These are phyloP conservation scores for Drosophila atripex DNA, from an alignment of 2,888 invertebrate genomes.

Conservation along the genomic window DNA sequence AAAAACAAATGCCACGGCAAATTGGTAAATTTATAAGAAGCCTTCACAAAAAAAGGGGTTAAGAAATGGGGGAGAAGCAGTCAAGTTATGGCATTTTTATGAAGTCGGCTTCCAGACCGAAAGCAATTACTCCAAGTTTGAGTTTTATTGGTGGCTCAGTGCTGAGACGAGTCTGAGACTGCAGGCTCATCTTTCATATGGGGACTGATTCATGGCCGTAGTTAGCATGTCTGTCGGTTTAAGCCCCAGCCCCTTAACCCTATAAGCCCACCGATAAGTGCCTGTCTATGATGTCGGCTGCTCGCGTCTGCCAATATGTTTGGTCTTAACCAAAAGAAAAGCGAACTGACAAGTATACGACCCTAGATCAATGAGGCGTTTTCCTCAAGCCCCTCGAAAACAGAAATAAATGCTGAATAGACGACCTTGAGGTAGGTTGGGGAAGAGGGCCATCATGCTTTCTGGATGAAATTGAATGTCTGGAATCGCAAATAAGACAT, in stretches of 20 bases:
- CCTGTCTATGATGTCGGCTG: slow-evolving; percentile 38
- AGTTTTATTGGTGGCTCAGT: slow-evolving; percentile 55
- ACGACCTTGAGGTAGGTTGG: slow-evolving; percentile 15
- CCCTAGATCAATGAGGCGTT: slow-evolving; percentile 59
- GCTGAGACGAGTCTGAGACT: slow-evolving; percentile 30
- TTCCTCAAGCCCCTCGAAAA: slow-evolving; percentile 19
- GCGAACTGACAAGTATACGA: slow-evolving; percentile 63
- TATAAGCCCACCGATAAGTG: slow-evolving; percentile 21
- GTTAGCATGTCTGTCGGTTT: slow-evolving; percentile 61
- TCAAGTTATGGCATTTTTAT: slow-evolving; percentile 58
- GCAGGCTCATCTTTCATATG: slow-evolving; percentile 23
- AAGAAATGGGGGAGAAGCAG: slow-evolving; percentile 7
- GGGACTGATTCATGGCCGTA: slow-evolving; percentile 61
- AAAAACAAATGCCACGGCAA: slow-evolving; percentile 62
- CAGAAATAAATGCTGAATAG: slow-evolving; percentile 20
- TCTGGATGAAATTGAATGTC: not conserved
- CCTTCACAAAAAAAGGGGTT: slow-evolving; percentile 9
- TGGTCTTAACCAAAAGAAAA: slow-evolving; percentile 36
- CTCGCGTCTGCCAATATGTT: slow-evolving; percentile 60
- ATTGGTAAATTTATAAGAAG: slow-evolving; percentile 64
- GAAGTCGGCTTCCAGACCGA: slow-evolving; percentile 47
- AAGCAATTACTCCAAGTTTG: slow-evolving; percentile 63
- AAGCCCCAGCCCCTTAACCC: slow-evolving; percentile 10
- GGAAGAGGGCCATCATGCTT: not conserved
- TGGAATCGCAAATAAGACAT: not conserved